Percentiles rank a stretch among this genome's conserved stretches.
These are phyloP conservation scores for Agrotis ipsilon DNA, from an alignment of 2,888 invertebrate species.

Conservation along the genomic window DNA sequence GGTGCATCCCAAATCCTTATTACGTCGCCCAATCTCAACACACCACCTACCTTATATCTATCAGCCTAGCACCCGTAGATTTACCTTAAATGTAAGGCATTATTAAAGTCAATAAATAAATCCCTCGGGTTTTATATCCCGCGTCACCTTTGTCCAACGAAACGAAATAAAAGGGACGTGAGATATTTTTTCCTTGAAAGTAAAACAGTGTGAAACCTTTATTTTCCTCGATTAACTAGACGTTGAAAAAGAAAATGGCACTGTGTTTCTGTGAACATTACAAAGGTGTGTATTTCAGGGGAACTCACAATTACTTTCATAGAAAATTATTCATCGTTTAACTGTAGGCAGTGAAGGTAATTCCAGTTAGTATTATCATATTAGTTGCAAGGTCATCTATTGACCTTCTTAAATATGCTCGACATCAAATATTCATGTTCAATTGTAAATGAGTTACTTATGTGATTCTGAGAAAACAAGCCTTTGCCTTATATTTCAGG, in stretches of 20 bases:
- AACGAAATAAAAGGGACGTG: slow-evolving; percentile 50
- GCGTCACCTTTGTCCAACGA: slow-evolving; percentile 53
- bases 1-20: slow-evolving; percentile 54
- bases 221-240: slow-evolving; percentile 45
- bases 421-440: not conserved
- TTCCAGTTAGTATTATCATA: slow-evolving; percentile 16
- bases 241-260: slow-evolving; percentile 37
- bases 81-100: slow-evolving; percentile 41
- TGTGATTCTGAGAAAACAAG: too few species aligned
- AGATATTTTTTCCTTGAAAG: slow-evolving; percentile 53
- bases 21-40: slow-evolving; percentile 45
- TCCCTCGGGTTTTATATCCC: slow-evolving; percentile 51
- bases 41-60: slow-evolving; percentile 19
- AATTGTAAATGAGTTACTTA: not conserved
- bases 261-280: slow-evolving; percentile 30
- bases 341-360: not conserved
- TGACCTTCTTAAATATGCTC: not conserved
- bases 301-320: slow-evolving; percentile 26
- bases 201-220: slow-evolving; percentile 53
- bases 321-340: slow-evolving; percentile 23
- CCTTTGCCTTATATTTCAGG: too few species aligned
- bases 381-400: slow-evolving; percentile 6
- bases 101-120: slow-evolving; percentile 60
- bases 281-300: slow-evolving; percentile 16
- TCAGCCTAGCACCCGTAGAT: slow-evolving; percentile 25